Conservation (phyloP, 2,113 vertebrate species). For the Danionella cerebrum region DNA sequence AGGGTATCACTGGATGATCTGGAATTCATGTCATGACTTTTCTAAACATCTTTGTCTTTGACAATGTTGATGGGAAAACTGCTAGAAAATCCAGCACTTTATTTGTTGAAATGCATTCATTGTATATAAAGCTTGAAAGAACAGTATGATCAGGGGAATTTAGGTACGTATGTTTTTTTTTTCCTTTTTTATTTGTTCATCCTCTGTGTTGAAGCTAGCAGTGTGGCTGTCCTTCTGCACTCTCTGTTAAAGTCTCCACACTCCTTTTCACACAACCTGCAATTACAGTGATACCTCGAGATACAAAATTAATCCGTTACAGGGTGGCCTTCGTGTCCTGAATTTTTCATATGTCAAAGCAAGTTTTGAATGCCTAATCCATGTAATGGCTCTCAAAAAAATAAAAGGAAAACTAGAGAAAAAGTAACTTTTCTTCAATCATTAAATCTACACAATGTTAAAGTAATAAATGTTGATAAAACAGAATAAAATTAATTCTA, state of each 20-base stretch:
- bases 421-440: too few relatives aligned
- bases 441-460: too few relatives aligned
- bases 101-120: conserved; percentile 25
- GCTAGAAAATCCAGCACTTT: too few relatives aligned
- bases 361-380: too few relatives aligned
- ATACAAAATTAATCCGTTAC: too few relatives aligned
- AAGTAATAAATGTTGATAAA: too few relatives aligned
- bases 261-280: conserved; percentile 42
- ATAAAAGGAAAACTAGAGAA: too few relatives aligned
- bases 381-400: too few relatives aligned
- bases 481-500: too few relatives aligned
- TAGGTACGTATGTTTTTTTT: conserved; percentile 40
- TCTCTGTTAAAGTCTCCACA: conserved; percentile 57
- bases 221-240: conserved; percentile 60
- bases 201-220: conserved; percentile 31
- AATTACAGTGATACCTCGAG: too few relatives aligned
- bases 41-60: background rate
- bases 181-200: conserved; percentile 1
- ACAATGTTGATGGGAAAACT: conserved; percentile 7
- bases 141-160: conserved; percentile 39
- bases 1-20: background rate
- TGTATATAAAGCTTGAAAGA: conserved; percentile 28
- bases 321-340: too few relatives aligned
- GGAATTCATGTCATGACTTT: background rate
- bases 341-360: too few relatives aligned